phyloP scores from a whole-genome alignment of 2,113 vertebrate genomes.

The Pogonocichla stellata region DNA sequence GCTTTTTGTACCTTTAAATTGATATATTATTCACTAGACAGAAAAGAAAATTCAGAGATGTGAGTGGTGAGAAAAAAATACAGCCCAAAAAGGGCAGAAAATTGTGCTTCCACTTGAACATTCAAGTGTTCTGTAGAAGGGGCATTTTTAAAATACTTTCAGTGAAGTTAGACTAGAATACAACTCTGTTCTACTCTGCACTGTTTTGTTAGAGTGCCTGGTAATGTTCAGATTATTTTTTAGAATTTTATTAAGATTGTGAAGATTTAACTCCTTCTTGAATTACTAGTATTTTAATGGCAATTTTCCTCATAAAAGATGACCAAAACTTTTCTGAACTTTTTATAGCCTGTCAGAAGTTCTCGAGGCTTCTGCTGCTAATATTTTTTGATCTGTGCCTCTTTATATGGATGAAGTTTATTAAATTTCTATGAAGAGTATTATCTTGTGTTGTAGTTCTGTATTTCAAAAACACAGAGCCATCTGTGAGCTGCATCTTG shows the following conservation, averaged over 20 bases:
- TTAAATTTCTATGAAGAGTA: neutral
- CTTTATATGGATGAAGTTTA: neutral
- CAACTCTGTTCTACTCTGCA: neutral
- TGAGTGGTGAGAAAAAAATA: neutral
- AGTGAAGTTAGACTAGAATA: neutral
- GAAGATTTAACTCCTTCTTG: neutral
- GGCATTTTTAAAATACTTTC: neutral
- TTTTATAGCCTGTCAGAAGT: neutral
- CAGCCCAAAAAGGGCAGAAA: neutral
- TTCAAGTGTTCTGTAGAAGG: neutral
- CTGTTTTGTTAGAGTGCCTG: neutral
- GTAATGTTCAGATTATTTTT: neutral
- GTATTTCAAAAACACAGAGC: neutral
- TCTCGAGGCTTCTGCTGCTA: neutral
- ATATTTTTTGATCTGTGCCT: neutral
- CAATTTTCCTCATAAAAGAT: neutral
- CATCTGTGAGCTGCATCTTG: neutral
- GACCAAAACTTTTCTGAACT: neutral
- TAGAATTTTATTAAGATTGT: neutral
- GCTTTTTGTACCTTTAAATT: neutral
- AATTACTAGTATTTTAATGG: neutral
- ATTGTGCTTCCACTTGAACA: neutral
- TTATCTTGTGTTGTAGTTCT: neutral
- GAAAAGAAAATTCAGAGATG: neutral
- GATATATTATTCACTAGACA: neutral